Conservation (phyloP, 53 echinoderm and acorn worm genomes). For the Paracentrotus lividus region DNA sequence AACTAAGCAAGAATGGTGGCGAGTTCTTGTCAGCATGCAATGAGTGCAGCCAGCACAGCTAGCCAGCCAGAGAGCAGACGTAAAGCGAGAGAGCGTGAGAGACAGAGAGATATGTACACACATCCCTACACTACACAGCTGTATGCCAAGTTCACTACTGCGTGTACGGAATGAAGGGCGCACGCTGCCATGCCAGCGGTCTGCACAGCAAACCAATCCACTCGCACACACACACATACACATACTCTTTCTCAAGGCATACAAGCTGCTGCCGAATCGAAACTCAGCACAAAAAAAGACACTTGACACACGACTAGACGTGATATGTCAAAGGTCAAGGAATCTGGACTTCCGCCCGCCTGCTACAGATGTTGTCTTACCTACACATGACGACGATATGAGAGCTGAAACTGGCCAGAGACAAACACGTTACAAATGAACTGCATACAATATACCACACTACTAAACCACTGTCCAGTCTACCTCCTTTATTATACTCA, state of each 20-base stretch:
- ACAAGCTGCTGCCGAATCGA: slow-evolving; percentile 1
- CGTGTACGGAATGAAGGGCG: slow-evolving; percentile 43
- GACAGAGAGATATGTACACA: slow-evolving; percentile 16
- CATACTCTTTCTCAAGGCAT: not conserved
- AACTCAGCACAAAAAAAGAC: slow-evolving; percentile 59
- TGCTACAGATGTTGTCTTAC: slow-evolving; percentile 46
- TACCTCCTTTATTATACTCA: slow-evolving; percentile 47
- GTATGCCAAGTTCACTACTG: slow-evolving; percentile 52
- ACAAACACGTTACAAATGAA: not conserved
- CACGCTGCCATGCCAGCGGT: not conserved
- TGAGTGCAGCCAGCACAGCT: slow-evolving; percentile 3
- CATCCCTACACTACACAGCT: slow-evolving; percentile 51
- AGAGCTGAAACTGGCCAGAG: not conserved
- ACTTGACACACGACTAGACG: slow-evolving; percentile 68
- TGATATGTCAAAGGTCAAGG: slow-evolving; percentile 69
- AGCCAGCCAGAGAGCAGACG: slow-evolving; percentile 45
- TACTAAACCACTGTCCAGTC: slow-evolving; percentile 28
- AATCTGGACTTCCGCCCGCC: slow-evolving; percentile 58
- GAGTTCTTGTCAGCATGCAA: slow-evolving; percentile 57
- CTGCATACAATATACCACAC: not conserved
- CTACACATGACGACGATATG: slow-evolving; percentile 31
- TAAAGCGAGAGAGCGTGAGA: slow-evolving; percentile 47
- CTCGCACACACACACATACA: slow-evolving; percentile 32
- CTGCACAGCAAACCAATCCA: not conserved
- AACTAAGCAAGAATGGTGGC: slow-evolving; percentile 60